A percentile compares a stretch with the other conserved stretches of the same genome.
These are phyloP conservation scores for Melozone crissalis DNA, from an alignment of 2,113 vertebrate genomes.

Conservation along the genomic window DNA sequence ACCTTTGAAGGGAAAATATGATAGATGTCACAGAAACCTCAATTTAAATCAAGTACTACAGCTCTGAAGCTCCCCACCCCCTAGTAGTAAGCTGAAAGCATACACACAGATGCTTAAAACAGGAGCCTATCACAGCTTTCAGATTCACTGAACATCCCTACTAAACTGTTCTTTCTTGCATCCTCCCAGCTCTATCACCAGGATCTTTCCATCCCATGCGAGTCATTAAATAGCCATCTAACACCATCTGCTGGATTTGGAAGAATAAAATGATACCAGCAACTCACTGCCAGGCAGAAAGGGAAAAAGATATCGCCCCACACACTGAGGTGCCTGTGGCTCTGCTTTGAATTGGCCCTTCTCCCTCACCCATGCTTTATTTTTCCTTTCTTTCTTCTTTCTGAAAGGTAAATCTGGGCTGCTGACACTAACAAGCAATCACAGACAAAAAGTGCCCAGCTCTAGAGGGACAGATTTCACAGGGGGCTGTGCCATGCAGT, in stretches of 20 bases:
- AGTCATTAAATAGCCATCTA: slow-evolving; percentile 57
- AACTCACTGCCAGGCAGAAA: not conserved
- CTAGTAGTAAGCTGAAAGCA: not conserved
- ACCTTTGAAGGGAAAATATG: not conserved
- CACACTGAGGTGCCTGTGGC: not conserved
- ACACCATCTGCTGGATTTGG: slow-evolving; percentile 66
- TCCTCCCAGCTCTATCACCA: not conserved
- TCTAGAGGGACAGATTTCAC: not conserved
- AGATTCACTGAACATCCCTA: not conserved
- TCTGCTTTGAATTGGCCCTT: not conserved
- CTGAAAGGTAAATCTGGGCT: not conserved
- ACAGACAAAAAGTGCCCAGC: not conserved
- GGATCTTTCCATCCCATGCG: not conserved
- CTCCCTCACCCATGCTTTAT: not conserved
- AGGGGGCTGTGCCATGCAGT: not conserved
- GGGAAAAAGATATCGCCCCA: not conserved
- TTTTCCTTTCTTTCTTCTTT: not conserved
- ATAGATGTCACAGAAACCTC: not conserved
- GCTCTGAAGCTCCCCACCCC: not conserved
- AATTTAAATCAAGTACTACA: not conserved
- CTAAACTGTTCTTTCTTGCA: not conserved
- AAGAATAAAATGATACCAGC: not conserved
- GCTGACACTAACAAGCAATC: not conserved
- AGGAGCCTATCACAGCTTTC: slow-evolving; percentile 13
- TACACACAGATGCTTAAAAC: not conserved